A percentile compares a stretch with the other conserved stretches of the same genome.
Evolutionary conservation across 2,113 vertebrate genomes (phyloP).

Genomic region (Eonycteris spelaea): DNA sequence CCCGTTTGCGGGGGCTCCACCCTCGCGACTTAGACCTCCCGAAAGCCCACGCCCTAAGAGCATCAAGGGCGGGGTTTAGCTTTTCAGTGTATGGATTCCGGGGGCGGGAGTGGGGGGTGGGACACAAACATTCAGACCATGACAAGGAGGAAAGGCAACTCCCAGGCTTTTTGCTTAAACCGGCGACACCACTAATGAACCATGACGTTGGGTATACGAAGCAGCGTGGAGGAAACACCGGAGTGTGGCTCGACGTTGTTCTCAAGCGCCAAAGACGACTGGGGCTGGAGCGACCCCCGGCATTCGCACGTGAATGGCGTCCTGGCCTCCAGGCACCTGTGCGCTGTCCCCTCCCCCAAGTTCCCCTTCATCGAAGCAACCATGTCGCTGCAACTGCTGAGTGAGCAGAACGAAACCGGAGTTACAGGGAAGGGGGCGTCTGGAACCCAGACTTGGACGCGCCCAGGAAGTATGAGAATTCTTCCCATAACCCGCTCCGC

Average conservation of each 20-base stretch:
- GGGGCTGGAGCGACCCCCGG: accelerated
- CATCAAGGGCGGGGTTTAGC: not conserved
- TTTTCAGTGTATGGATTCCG: not conserved
- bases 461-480: not conserved
- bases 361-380: not conserved
- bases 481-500: not conserved
- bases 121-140: not conserved
- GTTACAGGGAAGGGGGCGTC: not conserved
- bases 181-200: not conserved
- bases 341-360: not conserved
- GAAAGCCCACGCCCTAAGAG: not conserved
- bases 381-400: not conserved
- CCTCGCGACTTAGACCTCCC: not conserved
- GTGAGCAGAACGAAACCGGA: not conserved
- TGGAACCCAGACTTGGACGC: not conserved
- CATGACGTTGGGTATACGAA: not conserved
- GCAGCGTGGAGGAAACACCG: not conserved
- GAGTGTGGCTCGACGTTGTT: not conserved
- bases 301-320: not conserved
- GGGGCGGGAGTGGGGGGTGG: no score
- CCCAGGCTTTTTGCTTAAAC: not conserved
- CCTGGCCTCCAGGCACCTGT: not conserved
- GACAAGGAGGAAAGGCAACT: not conserved
- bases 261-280: not conserved
- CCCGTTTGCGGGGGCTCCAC: not conserved